Evolutionary conservation across 2,113 vertebrate species (phyloP).

Genomic region (Pelobates fuscus): DNA sequence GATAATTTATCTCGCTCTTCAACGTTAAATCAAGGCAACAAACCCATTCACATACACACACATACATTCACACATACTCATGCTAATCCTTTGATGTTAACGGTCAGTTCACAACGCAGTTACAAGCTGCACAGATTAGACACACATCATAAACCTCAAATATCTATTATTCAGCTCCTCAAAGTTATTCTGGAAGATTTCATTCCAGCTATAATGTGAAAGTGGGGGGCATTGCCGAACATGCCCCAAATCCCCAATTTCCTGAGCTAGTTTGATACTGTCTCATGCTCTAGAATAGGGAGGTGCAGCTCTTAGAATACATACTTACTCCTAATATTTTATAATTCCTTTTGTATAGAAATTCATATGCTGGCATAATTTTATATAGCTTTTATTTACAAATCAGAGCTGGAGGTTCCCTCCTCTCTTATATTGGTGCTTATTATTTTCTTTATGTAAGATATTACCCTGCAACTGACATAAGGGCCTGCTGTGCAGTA

Average conservation of each 20-base stretch:
- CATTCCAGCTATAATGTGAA: conserved; percentile 35
- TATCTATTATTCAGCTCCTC: not conserved
- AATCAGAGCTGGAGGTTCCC: not conserved
- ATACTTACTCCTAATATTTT: not conserved
- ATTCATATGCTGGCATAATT: conserved; percentile 10
- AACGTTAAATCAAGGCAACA: not conserved
- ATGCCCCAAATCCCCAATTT: not conserved
- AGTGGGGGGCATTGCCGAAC: not conserved
- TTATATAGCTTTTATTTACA: not conserved
- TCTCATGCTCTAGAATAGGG: not conserved
- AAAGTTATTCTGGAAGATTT: not conserved
- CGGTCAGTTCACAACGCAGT: not conserved
- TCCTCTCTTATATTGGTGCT: not conserved
- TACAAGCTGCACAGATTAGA: not conserved
- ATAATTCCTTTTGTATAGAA: conserved; percentile 7
- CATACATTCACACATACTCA: too few relatives aligned
- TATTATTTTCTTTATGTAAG: not conserved
- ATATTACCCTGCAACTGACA: not conserved
- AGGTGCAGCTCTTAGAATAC: conserved; percentile 3
- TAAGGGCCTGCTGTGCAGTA: not conserved
- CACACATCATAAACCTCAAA: not conserved
- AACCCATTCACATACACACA: too few relatives aligned
- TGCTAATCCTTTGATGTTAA: not conserved
- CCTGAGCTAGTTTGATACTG: not conserved
- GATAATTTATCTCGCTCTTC: not conserved